phyloP scores from a whole-genome alignment of 2,888 invertebrate species.

The Eremobia ochroleuca region DNA sequence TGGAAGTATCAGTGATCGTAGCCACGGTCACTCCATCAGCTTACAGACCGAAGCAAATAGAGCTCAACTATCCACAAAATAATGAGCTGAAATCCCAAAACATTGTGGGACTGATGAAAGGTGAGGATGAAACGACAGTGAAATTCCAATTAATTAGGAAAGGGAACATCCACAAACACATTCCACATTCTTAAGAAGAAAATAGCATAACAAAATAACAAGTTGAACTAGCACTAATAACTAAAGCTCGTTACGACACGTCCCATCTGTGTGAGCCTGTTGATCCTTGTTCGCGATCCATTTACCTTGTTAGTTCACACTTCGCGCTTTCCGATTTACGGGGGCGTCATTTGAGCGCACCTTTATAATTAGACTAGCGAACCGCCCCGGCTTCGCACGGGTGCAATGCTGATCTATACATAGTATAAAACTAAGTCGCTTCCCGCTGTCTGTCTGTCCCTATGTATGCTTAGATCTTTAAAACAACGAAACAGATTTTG shows the following conservation, averaged over 20 bases:
- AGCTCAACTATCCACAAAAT: no score
- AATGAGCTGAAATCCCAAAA: background rate
- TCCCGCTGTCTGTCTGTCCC: no score
- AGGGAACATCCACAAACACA: conserved; percentile 1
- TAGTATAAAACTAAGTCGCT: no score
- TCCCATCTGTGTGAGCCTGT: conserved; percentile 65
- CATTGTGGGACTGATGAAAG: background rate
- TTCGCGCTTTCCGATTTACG: conserved; percentile 58
- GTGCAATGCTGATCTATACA: no score
- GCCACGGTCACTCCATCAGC: background rate
- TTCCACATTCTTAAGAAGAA: conserved; percentile 20
- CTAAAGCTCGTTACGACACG: conserved; percentile 59
- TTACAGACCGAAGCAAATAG: background rate
- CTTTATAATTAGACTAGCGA: conserved; percentile 58
- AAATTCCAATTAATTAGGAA: conserved; percentile 25
- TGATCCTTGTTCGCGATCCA: conserved; percentile 62
- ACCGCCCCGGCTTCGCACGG: no score
- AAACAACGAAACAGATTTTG: no score
- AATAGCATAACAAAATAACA: conserved; percentile 48
- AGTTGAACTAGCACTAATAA: conserved; percentile 58
- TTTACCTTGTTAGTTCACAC: conserved; percentile 66
- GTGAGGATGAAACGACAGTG: background rate
- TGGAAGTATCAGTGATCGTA: background rate
- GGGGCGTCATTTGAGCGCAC: conserved; percentile 37
- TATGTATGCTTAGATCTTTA: no score